Percentiles rank a stretch among this genome's conserved stretches.
Conservation (phyloP, 2,113 vertebrate genomes). For the Edolisoma coerulescens region DNA sequence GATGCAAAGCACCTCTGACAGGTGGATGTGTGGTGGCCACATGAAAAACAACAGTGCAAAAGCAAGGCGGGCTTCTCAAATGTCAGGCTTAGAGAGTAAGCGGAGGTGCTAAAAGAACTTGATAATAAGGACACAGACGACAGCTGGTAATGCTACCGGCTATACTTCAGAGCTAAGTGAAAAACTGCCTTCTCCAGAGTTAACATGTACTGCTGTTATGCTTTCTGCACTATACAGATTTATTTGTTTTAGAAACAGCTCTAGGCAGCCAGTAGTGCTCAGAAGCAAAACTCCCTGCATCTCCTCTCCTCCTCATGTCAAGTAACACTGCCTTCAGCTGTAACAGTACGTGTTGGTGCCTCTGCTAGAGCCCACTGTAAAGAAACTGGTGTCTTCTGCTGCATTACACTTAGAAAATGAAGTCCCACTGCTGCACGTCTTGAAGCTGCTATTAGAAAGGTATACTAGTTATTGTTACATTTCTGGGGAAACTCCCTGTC, state of each 20-base stretch:
- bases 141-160: slow-evolving; percentile 5
- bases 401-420: neutral
- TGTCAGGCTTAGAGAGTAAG: neutral
- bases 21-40: neutral
- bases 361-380: neutral
- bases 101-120: neutral
- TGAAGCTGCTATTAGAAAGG: slow-evolving; percentile 8
- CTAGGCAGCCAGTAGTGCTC: neutral
- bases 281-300: neutral
- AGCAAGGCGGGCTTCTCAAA: slow-evolving; percentile 21
- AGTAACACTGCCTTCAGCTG: neutral
- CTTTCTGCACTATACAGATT: neutral
- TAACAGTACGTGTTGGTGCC: neutral
- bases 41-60: neutral
- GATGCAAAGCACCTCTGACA: slow-evolving; percentile 13
- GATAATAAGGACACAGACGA: slow-evolving; percentile 44
- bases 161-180: neutral
- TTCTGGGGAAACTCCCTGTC: neutral
- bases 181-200: slow-evolving; percentile 7
- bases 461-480: neutral
- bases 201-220: neutral
- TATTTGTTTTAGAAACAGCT: slow-evolving; percentile 8
- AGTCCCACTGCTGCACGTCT: neutral
- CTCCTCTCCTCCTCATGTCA: neutral
- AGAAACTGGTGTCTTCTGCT: neutral